Evolutionary conservation across 2,113 vertebrate genomes (phyloP).

Genomic region (Pyxicephalus adspersus): DNA sequence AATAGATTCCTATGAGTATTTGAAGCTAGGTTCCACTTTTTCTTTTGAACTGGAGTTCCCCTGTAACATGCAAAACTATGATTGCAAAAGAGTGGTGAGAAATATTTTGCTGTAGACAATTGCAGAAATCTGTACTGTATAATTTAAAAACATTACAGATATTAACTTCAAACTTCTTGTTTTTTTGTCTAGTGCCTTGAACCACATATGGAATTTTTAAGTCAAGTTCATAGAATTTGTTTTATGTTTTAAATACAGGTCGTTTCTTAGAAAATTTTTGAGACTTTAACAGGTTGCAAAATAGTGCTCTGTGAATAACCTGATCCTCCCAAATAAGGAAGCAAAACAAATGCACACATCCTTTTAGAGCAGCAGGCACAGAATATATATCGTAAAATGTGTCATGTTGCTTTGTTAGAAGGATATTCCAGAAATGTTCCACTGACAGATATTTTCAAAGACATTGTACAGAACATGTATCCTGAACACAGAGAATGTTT

Average conservation of each 20-base stretch:
- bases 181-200: not conserved
- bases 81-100: too few species aligned
- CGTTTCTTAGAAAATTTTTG: not conserved
- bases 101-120: too few species aligned
- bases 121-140: too few species aligned
- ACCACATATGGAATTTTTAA: not conserved
- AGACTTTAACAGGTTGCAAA: not conserved
- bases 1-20: too few species aligned
- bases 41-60: too few species aligned
- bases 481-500: not conserved
- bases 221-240: not conserved
- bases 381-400: conserved; percentile 23
- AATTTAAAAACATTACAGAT: too few species aligned
- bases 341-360: conserved; percentile 5
- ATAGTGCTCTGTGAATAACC: not conserved
- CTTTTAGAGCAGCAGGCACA: conserved; percentile 25
- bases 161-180: too few species aligned
- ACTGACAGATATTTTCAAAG: conserved; percentile 25
- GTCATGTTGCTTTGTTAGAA: conserved; percentile 16
- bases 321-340: conserved; percentile 37
- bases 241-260: not conserved
- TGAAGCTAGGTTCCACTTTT: too few species aligned
- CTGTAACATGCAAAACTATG: too few species aligned
- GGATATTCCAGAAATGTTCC: conserved; percentile 49
- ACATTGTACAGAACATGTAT: conserved; percentile 18